phyloP scores from a whole-genome alignment of 2,888 invertebrate species.

The Metallyticus violacea region DNA sequence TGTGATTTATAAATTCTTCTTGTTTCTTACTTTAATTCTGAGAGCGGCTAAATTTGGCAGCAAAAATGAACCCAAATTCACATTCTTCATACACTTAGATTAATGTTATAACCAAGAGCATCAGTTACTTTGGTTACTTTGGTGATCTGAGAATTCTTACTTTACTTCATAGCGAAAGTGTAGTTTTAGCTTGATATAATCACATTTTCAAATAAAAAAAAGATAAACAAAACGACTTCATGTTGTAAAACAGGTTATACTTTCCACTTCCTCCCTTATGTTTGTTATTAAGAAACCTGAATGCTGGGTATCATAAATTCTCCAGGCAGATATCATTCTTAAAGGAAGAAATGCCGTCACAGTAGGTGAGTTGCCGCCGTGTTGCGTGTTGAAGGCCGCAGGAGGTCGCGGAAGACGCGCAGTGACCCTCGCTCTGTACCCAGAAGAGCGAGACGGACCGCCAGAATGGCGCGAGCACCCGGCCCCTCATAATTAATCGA shows the following conservation, averaged over 20 bases:
- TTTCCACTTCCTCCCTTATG: not conserved
- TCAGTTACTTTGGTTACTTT: too few species aligned
- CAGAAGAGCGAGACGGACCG: not conserved
- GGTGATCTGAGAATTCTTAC: too few species aligned
- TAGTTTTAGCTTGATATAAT: not conserved
- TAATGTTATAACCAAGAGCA: too few species aligned
- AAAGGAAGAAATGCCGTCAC: not conserved
- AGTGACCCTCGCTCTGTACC: not conserved
- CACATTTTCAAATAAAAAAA: not conserved
- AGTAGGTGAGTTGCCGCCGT: not conserved
- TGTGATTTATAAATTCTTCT: too few species aligned
- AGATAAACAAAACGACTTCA: not conserved
- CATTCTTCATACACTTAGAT: too few species aligned
- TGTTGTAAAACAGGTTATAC: not conserved
- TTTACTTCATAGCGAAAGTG: not conserved
- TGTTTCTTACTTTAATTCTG: too few species aligned
- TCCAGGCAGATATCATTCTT: not conserved
- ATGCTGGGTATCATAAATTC: not conserved
- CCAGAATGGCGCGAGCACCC: not conserved
- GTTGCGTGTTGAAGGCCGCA: not conserved
- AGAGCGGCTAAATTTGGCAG: too few species aligned
- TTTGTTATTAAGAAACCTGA: not conserved
- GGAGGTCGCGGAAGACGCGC: too few species aligned
- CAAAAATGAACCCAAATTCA: too few species aligned
- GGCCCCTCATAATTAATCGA: too few species aligned